phyloP scores from a whole-genome alignment of 2,797 vertebrate species.

The Lutjanus campechanus region DNA sequence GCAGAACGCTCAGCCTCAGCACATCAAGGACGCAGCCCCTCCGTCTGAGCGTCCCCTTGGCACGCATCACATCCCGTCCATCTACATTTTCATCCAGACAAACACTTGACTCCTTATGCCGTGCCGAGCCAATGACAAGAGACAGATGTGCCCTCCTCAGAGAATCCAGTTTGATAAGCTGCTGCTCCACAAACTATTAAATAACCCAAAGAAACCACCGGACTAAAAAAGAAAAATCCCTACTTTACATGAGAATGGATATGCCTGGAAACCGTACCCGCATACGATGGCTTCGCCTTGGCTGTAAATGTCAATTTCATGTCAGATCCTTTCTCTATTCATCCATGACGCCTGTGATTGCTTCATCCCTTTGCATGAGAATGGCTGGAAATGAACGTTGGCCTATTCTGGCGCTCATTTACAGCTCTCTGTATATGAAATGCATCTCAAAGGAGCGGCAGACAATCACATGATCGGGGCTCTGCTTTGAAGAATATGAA shows the following conservation, averaged over 20 bases:
- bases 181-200: conserved; percentile 70
- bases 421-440: conserved; percentile 47
- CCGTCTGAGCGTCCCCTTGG: conserved; percentile 64
- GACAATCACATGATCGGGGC: conserved; percentile 41
- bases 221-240: conserved; percentile 34
- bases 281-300: conserved; percentile 47
- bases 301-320: conserved; percentile 82
- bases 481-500: conserved; percentile 12
- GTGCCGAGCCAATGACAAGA: conserved; percentile 69
- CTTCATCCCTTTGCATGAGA: conserved; percentile 78
- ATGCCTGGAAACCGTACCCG: conserved; percentile 60
- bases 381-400: conserved; percentile 62
- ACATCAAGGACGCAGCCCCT: conserved; percentile 73
- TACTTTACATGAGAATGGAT: conserved; percentile 77
- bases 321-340: conserved; percentile 75
- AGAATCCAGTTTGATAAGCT: conserved; percentile 74
- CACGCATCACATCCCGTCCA: conserved; percentile 68
- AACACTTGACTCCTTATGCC: conserved; percentile 72
- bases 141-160: conserved; percentile 76
- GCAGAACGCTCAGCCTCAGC: conserved; percentile 69
- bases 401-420: conserved; percentile 49
- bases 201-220: conserved; percentile 64
- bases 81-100: conserved; percentile 75
- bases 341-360: conserved; percentile 77
- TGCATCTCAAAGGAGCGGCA: conserved; percentile 47